Base-by-base conservation (phyloP, 2,888 invertebrate species). In the Caprella mutica region DNA sequence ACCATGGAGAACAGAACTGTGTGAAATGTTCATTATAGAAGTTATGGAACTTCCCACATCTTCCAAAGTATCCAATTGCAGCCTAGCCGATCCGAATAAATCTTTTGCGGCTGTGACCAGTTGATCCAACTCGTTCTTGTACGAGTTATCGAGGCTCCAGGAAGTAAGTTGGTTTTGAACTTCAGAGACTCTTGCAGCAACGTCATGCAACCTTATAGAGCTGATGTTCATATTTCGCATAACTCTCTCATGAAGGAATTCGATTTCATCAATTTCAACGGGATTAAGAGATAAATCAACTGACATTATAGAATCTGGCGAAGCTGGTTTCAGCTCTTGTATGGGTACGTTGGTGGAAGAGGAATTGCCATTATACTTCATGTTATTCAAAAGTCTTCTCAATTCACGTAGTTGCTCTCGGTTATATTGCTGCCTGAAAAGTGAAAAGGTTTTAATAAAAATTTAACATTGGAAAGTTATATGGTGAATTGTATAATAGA, bases 101-200 rank as follows among this genome's bases (percentile, higher is more conserved):
- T 63, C 62, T 46, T 63, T 63, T 24, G 59, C 59, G 6, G 59
- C 52, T 2, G 62, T 63, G 12, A 59, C 43, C 14, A 63, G 56
- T 23, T 56, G 53, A 26, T 63, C 62, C 2, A 50, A 35, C 21
- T 63, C 57, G 30, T 63, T 63, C 24, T 27, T 23, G 17, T 58
- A 50, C 6, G n/a, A n/a, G n/a, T n/a, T n/a, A n/a, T n/a, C n/a
- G n/a, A n/a, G n/a, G n/a, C n/a, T n/a, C n/a, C n/a, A n/a, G n/a
- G n/a, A 35, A 17, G 52, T 33, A 12, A 62, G 56, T 9, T 42
- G 23, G 17, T 19, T 40, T 8, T 58, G 48, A 8, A 58, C 52
- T 17, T 27, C 48, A 4, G 55, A 56, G 27, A 62, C 43, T 33
- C 53, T 42, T 23, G 14, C 53, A 9, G 52, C 52, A 19, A 58